Base-by-base conservation (phyloP, 2,888 invertebrate genomes). In the Cremastobaeus sp. region DNA sequence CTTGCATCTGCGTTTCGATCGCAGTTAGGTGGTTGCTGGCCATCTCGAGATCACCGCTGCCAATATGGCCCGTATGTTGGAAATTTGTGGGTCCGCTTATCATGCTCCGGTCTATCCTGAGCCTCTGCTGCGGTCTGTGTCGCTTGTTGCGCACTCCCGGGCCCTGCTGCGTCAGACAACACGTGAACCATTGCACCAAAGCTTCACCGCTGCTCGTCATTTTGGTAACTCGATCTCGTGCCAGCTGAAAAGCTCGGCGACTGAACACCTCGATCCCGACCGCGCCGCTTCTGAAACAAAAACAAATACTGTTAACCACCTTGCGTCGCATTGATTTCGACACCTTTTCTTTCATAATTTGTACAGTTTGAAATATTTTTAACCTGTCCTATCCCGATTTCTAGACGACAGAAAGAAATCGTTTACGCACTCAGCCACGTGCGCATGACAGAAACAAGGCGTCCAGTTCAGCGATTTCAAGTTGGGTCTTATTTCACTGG, bases 31-130 rank as follows among this genome's bases (percentile, higher is more conserved):
- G 92, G 79, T 93, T 93, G 66, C 92, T 92, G 15, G 93, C 94
- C 89, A 95, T 91, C 86, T 95, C 94, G 71, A 96, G 92, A 88
- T 98, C 97, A 52, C 94, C 94, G 14, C 96, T 96, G 17, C 98
- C 95, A 85, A 96, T 93, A 88, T 96, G 95, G 2, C 94, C 95
- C 35, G 97, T 97, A 88, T 98, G 98, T 84, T 95, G 94, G 88
- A 98, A 98, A 90, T 98, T 96, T 80, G 96, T 97, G 9, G 98
- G 98, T 79, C 93, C 93, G 28, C 98, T 95, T 85, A 98, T 98
- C 97, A 97, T 98, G 73, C 96, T 95, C 76, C 97, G 92, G 89
- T 95, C 94, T 90, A 95, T 94, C 89, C 93, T 91, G 88, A 93
- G 91, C 84, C 94, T 91, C 85, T 93, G 92, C 60, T 78, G 84